Percentiles rank a stretch among this genome's conserved stretches.
Conservation (phyloP, 2,113 vertebrate genomes). For the Archilochus colubris region DNA sequence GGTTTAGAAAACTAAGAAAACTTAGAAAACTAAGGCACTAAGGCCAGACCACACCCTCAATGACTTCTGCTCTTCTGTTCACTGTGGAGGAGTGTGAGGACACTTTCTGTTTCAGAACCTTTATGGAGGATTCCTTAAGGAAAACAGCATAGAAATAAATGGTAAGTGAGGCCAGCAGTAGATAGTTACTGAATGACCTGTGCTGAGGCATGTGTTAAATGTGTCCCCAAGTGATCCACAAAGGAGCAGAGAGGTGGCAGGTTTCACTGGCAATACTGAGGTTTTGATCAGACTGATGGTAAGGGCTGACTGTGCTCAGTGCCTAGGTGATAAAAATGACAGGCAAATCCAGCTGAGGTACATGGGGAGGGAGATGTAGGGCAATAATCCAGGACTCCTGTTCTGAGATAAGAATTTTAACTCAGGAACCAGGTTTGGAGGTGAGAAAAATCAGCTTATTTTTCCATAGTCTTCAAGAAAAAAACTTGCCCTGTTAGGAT, state of each 20-base stretch:
- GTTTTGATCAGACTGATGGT: not conserved
- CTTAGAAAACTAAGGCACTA: not conserved
- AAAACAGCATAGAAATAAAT: not conserved
- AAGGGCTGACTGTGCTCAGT: not conserved
- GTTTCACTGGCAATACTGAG: not conserved
- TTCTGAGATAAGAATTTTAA: not conserved
- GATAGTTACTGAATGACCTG: not conserved
- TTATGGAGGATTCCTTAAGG: not conserved
- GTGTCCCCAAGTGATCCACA: not conserved
- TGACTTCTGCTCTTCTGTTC: not conserved
- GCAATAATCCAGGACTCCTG: not conserved
- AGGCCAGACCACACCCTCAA: not conserved
- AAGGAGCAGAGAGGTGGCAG: not conserved
- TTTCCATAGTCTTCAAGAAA: not conserved
- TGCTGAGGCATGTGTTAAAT: not conserved
- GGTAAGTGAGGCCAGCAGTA: not conserved
- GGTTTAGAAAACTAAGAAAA: too few species aligned
- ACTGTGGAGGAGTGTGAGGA: not conserved
- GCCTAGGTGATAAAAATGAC: rapidly evolving
- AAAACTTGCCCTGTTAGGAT: not conserved
- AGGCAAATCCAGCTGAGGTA: not conserved
- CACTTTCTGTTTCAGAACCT: not conserved
- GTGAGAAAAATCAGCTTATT: not conserved
- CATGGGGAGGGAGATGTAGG: rapidly evolving
- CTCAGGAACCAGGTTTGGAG: not conserved